These are phyloP conservation scores for Ptilodon capucinus DNA, from an alignment of 2,888 invertebrate species.

Conservation along the genomic window DNA sequence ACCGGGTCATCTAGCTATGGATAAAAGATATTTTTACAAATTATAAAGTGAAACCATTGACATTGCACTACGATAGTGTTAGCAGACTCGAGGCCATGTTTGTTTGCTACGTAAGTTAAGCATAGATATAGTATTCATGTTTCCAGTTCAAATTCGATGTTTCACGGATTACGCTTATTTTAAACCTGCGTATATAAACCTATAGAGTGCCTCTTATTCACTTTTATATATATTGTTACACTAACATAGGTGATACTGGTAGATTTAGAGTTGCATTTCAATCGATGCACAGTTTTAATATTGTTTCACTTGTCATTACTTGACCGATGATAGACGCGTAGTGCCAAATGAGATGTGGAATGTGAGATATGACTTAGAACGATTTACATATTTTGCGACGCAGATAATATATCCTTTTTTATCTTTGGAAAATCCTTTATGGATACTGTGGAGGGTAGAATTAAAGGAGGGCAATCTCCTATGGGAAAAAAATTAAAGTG, in stretches of 20 bases:
- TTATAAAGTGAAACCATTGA: too few species aligned
- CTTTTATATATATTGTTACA: constrained; percentile 83
- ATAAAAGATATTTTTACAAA: too few species aligned
- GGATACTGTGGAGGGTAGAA: too few species aligned
- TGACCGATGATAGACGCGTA: constrained; percentile 60
- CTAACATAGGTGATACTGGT: constrained; percentile 64
- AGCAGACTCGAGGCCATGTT: too few species aligned
- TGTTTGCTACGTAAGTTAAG: constrained; percentile 37
- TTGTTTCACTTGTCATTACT: constrained; percentile 29
- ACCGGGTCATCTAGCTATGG: too few species aligned
- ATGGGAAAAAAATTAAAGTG: too few species aligned
- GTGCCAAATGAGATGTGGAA: constrained; percentile 63
- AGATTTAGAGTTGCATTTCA: constrained; percentile 40
- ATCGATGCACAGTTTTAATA: constrained; percentile 37
- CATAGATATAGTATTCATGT: constrained; percentile 44
- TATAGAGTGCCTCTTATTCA: constrained; percentile 83
- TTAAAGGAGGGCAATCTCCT: too few species aligned
- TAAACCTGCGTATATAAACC: constrained; percentile 79
- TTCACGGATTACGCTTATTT: constrained; percentile 79
- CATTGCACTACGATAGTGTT: too few species aligned
- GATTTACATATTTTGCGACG: constrained; percentile 18
- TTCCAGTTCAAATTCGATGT: constrained; percentile 64
- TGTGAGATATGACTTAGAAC: constrained; percentile 27
- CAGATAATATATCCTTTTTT: constrained; percentile 10
- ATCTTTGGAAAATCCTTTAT: constrained; percentile 15